Conservation (phyloP, 2,888 invertebrate genomes). For the Coenonympha glycerion region DNA sequence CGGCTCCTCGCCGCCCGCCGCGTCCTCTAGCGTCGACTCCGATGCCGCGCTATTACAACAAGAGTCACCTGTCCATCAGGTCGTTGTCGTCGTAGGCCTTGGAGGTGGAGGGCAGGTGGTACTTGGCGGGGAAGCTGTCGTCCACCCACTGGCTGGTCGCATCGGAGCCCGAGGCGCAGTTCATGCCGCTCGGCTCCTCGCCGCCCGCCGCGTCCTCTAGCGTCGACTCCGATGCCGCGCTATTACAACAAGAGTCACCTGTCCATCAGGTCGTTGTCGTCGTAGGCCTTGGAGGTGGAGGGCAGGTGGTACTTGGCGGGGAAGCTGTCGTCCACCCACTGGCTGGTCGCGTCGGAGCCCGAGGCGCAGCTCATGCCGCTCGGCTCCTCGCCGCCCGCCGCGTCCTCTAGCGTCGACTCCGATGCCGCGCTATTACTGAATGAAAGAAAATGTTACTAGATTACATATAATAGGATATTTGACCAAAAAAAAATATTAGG, state of each 20-base stretch:
- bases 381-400: constrained; percentile 12
- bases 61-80: constrained; percentile 54
- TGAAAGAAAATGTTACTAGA: background rate
- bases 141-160: constrained; percentile 72
- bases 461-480: background rate
- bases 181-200: constrained; percentile 35
- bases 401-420: constrained; percentile 21
- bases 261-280: constrained; percentile 60
- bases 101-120: constrained; percentile 57
- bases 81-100: constrained; percentile 61
- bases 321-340: constrained; percentile 74
- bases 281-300: constrained; percentile 58
- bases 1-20: constrained; percentile 12
- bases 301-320: constrained; percentile 58
- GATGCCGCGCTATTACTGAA: constrained; percentile 13
- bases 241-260: constrained; percentile 33
- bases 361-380: constrained; percentile 47
- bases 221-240: constrained; percentile 18
- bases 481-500: background rate
- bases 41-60: no score
- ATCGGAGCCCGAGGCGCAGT: constrained; percentile 54
- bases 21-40: constrained; percentile 20
- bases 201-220: constrained; percentile 17
- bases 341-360: constrained; percentile 67
- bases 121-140: no score